Conservation (phyloP, 2,113 vertebrate species). For the Psephotus haematonotus region DNA sequence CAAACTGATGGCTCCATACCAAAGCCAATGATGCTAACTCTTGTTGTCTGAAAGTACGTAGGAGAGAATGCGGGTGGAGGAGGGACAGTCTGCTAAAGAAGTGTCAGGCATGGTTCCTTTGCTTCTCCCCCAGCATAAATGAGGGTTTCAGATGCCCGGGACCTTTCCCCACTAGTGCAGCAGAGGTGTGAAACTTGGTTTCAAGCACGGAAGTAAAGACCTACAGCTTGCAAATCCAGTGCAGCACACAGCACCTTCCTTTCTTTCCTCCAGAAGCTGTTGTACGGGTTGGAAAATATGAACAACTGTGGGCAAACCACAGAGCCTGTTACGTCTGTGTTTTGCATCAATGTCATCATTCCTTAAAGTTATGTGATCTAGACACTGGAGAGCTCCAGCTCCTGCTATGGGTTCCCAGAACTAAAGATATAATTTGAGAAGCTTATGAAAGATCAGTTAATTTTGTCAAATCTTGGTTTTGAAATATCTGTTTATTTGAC, state of each 20-base stretch:
- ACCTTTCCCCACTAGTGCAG: background rate
- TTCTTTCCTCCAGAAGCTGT: background rate
- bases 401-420: background rate
- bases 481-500: conserved; percentile 24
- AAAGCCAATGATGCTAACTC: background rate
- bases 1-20: background rate
- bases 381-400: background rate
- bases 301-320: background rate
- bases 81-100: background rate
- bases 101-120: background rate
- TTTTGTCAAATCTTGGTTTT: background rate
- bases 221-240: background rate
- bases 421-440: background rate
- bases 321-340: background rate
- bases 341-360: fast-evolving
- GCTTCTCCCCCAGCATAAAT: background rate
- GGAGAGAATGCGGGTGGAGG: background rate
- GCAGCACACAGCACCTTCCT: background rate
- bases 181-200: background rate
- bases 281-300: background rate
- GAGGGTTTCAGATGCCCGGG: background rate
- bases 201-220: background rate
- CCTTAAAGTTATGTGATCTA: background rate
- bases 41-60: background rate
- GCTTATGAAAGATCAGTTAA: background rate